Evolutionary conservation across 2,797 vertebrate genomes (phyloP).

Genomic region (Leptoclinus maculatus): DNA sequence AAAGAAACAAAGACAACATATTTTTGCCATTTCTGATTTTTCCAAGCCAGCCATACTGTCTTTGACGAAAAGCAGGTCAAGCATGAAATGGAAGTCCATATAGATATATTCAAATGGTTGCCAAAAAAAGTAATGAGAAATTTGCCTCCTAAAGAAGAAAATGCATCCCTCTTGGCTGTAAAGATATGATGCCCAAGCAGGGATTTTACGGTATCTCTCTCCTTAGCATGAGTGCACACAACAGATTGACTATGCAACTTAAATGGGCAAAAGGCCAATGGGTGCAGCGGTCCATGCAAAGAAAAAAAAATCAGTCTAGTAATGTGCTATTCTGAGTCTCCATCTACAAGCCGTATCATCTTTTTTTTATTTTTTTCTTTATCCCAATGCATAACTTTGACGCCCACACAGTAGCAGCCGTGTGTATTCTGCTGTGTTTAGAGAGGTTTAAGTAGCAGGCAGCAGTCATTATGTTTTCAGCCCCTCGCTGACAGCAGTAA

Average conservation of each 20-base stretch:
- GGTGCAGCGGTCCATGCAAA: slow-evolving; percentile 59
- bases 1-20: slow-evolving; percentile 22
- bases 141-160: slow-evolving; percentile 57
- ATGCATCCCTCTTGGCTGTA: slow-evolving; percentile 44
- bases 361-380: neutral
- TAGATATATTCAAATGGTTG: slow-evolving; percentile 69
- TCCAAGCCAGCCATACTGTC: slow-evolving; percentile 17
- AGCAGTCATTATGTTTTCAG: slow-evolving; percentile 45
- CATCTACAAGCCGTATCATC: slow-evolving; percentile 35
- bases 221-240: slow-evolving; percentile 66
- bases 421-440: slow-evolving; percentile 38
- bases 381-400: neutral
- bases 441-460: slow-evolving; percentile 40
- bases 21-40: slow-evolving; percentile 23
- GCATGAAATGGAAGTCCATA: slow-evolving; percentile 73
- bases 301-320: slow-evolving; percentile 39
- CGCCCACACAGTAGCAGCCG: slow-evolving; percentile 29
- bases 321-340: slow-evolving; percentile 40
- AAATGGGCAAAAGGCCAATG: slow-evolving; percentile 58
- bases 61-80: slow-evolving; percentile 62
- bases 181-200: slow-evolving; percentile 24
- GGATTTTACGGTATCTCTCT: slow-evolving; percentile 51
- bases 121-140: slow-evolving; percentile 58
- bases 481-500: slow-evolving; percentile 32
- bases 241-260: slow-evolving; percentile 62